These are phyloP conservation scores for Gadopsis bispinosus DNA, from an alignment of 2,797 vertebrate species.

Conservation along the genomic window DNA sequence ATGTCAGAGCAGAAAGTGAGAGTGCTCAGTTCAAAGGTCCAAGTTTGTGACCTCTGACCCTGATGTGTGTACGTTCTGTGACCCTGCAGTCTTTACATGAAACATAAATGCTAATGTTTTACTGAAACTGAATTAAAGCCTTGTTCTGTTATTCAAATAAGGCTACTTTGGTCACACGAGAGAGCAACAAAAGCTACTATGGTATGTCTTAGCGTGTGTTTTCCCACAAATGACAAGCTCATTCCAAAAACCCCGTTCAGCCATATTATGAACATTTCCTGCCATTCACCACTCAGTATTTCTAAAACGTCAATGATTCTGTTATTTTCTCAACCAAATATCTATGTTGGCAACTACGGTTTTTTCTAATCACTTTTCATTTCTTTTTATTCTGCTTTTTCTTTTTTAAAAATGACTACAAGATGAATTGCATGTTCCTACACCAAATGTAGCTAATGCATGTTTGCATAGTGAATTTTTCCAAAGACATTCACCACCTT, in stretches of 20 bases:
- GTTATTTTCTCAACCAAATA: neutral
- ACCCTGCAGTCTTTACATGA: slow-evolving; percentile 25
- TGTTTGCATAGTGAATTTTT: neutral
- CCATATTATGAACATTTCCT: slow-evolving; percentile 21
- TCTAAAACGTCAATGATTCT: neutral
- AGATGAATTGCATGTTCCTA: neutral
- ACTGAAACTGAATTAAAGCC: slow-evolving; percentile 62
- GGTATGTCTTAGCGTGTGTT: slow-evolving; percentile 18
- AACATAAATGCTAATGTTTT: slow-evolving; percentile 48
- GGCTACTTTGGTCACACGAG: slow-evolving; percentile 65
- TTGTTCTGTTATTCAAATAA: slow-evolving; percentile 68
- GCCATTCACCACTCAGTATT: neutral
- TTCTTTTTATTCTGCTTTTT: neutral
- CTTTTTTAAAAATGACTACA: neutral
- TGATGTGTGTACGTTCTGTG: slow-evolving; percentile 11
- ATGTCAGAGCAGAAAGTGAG: slow-evolving; percentile 54
- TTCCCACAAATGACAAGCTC: slow-evolving; percentile 14
- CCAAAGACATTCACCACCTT: neutral
- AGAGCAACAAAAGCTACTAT: slow-evolving; percentile 48
- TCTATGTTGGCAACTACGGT: neutral
- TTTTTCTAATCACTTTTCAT: neutral
- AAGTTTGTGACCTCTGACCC: slow-evolving; percentile 45
- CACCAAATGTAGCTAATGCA: neutral
- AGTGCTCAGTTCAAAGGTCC: slow-evolving; percentile 22
- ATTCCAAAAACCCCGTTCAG: neutral